Conservation (phyloP, 1,140 invertebrate species). For the Glossosoma conforme region DNA sequence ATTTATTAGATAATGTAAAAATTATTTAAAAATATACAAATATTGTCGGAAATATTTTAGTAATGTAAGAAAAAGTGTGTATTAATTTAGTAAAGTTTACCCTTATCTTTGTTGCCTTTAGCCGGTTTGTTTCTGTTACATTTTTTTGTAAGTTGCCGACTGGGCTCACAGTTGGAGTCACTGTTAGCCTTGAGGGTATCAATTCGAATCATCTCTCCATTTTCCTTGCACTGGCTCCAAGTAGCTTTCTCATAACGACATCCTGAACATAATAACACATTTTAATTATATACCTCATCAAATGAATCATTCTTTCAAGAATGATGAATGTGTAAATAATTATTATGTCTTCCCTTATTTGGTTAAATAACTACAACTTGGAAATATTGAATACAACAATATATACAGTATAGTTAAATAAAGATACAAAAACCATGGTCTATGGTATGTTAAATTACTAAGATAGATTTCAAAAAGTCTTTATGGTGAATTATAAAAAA, state of each 20-base stretch:
- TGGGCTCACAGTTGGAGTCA: slow-evolving; percentile 61
- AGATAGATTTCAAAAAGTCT: not conserved
- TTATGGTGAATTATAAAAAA: too few species aligned
- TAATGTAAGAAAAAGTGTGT: not conserved
- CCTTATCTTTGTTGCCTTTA: slow-evolving; percentile 28
- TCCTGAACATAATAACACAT: slow-evolving; percentile 41
- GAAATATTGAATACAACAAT: too few species aligned
- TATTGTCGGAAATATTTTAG: not conserved
- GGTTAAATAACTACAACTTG: too few species aligned
- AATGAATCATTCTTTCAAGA: not conserved
- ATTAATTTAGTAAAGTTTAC: slow-evolving; percentile 1
- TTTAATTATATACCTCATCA: not conserved
- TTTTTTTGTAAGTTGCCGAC: slow-evolving; percentile 59
- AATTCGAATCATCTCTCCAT: slow-evolving; percentile 58
- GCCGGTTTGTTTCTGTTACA: slow-evolving; percentile 49
- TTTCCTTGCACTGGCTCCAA: slow-evolving; percentile 59
- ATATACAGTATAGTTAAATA: not conserved
- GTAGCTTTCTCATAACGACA: slow-evolving; percentile 66
- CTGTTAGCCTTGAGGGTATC: slow-evolving; percentile 63
- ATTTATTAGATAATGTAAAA: not conserved
- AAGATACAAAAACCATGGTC: not conserved
- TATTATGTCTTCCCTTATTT: not conserved
- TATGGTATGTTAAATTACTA: not conserved
- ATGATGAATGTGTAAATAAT: not conserved
- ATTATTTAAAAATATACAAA: not conserved